Conservation (phyloP, 2,797 vertebrate species). For the Aselliscus stoliczkanus region DNA sequence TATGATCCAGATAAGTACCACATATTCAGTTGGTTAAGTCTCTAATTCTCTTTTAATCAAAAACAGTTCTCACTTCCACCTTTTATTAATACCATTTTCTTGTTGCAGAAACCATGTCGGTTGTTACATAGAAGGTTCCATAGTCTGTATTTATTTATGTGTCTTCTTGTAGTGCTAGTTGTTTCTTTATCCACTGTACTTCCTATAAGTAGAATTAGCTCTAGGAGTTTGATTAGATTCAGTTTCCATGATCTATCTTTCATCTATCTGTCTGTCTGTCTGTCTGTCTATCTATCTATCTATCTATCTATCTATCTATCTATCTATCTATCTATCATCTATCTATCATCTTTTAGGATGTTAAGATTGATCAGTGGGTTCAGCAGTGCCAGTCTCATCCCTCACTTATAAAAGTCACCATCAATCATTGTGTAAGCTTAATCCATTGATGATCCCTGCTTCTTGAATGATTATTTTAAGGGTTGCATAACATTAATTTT, state of each 20-base stretch:
- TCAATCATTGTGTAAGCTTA: neutral
- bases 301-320: neutral
- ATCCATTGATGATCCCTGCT: neutral
- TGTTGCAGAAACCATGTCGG: neutral
- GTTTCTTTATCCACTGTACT: neutral
- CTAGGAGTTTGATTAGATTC: neutral
- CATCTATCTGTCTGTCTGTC: neutral
- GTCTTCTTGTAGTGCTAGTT: neutral
- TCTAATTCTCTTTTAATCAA: slow-evolving; percentile 18
- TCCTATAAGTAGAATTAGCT: neutral
- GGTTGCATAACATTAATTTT: neutral
- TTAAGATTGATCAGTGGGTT: neutral
- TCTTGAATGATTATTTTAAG: slow-evolving; percentile 19
- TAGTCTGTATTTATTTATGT: neutral
- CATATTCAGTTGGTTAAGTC: neutral
- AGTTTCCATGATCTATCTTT: neutral
- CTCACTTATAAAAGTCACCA: neutral
- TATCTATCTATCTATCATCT: neutral
- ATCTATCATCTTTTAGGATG: neutral
- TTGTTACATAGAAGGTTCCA: neutral
- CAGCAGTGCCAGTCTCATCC: neutral
- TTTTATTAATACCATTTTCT: neutral
- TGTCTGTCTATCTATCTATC: neutral
- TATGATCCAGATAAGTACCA: neutral
- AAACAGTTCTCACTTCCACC: neutral